Conservation (phyloP, 1,140 invertebrate genomes). For the Paramacrobiotus metropolitanus region DNA sequence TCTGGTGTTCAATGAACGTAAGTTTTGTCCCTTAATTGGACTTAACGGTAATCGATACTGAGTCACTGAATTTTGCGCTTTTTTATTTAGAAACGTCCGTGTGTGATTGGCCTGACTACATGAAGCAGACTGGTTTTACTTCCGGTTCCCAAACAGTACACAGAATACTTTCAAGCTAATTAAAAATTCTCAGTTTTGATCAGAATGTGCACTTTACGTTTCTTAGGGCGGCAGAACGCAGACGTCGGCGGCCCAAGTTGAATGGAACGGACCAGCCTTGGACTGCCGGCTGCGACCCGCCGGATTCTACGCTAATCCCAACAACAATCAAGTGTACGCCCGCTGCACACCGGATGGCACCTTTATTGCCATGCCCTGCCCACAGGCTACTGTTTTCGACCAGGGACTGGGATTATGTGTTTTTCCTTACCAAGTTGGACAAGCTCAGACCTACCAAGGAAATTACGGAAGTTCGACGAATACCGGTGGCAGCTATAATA, state of each 20-base stretch:
- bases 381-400: neutral
- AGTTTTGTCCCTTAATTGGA: neutral
- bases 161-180: too few species aligned
- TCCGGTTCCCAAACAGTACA: neutral
- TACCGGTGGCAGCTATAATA: too few species aligned
- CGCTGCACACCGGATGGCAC: constrained; percentile 1
- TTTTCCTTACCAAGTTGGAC: neutral
- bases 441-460: neutral
- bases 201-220: too few species aligned
- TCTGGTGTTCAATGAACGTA: constrained; percentile 3
- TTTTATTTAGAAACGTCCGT: neutral
- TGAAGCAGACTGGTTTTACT: neutral
- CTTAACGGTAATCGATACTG: neutral
- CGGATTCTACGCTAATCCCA: neutral
- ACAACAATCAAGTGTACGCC: neutral
- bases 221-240: too few species aligned
- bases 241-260: too few species aligned
- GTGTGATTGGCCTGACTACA: constrained; percentile 3
- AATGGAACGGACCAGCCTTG: neutral
- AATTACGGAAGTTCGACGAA: neutral
- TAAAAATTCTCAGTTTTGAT: too few species aligned
- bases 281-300: neutral
- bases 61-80: neutral
- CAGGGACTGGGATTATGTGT: neutral
- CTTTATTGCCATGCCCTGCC: neutral